phyloP scores from a whole-genome alignment of 2,888 invertebrate genomes.

The Euplexia lucipara region DNA sequence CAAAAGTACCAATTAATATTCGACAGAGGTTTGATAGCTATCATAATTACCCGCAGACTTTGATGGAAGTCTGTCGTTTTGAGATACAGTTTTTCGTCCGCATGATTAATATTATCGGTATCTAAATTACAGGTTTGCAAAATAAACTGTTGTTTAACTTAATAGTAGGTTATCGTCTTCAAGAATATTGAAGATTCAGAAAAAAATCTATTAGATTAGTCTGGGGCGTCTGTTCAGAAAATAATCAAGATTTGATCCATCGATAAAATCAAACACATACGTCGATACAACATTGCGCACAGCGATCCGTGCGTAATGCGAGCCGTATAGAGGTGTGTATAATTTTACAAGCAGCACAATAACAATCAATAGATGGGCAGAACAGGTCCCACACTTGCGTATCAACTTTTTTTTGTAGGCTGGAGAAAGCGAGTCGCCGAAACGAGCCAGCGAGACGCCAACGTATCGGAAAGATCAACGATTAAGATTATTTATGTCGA shows the following conservation, averaged over 20 bases:
- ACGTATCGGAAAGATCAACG: conserved; percentile 64
- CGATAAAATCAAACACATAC: conserved; percentile 43
- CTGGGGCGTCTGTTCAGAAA: conserved; percentile 11
- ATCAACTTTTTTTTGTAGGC: conserved; percentile 75
- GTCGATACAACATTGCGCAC: conserved; percentile 39
- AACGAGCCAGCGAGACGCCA: conserved; percentile 66
- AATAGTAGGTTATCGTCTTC: conserved; percentile 46
- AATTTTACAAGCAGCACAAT: conserved; percentile 67
- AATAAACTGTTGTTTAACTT: conserved; percentile 57
- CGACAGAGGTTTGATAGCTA: conserved; percentile 54
- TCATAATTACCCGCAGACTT: conserved; percentile 49
- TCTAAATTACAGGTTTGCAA: conserved; percentile 53
- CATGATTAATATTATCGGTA: conserved; percentile 46
- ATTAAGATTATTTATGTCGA: conserved; percentile 67
- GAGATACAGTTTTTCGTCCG: conserved; percentile 36
- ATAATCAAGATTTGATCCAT: conserved; percentile 20
- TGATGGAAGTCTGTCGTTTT: conserved; percentile 55
- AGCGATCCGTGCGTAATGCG: conserved; percentile 54
- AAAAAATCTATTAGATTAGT: conserved; percentile 50
- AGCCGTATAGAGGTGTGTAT: conserved; percentile 57
- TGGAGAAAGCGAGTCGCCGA: conserved; percentile 79
- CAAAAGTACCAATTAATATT: conserved; percentile 62
- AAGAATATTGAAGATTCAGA: conserved; percentile 19
- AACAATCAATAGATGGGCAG: conserved; percentile 73
- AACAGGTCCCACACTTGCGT: conserved; percentile 71